phyloP scores from a whole-genome alignment of 2,797 vertebrate species.

The Lacerta viridis region DNA sequence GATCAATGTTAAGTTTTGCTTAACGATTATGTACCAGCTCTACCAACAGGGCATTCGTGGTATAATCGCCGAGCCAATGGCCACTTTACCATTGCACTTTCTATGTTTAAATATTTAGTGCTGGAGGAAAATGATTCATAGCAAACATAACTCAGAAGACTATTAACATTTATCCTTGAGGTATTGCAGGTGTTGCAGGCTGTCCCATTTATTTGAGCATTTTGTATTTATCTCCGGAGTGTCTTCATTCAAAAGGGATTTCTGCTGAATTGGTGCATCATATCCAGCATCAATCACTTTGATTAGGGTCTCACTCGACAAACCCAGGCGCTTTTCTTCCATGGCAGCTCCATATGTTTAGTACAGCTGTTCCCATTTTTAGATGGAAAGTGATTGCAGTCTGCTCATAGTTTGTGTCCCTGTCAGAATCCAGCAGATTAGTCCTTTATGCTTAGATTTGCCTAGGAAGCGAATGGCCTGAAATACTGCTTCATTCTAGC shows the following conservation, averaged over 20 bases:
- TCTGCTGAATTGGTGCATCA: conserved; percentile 75
- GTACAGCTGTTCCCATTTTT: conserved; percentile 83
- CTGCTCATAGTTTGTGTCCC: conserved; percentile 69
- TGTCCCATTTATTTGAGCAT: conserved; percentile 72
- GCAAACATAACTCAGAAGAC: conserved; percentile 62
- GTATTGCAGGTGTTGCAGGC: conserved; percentile 69
- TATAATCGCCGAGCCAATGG: not conserved
- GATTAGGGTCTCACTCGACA: conserved; percentile 81
- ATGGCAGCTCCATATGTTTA: conserved; percentile 83
- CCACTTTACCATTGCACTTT: conserved; percentile 44
- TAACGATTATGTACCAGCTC: not conserved
- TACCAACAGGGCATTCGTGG: conserved; percentile 23
- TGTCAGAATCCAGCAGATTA: conserved; percentile 71
- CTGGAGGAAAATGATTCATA: conserved; percentile 60
- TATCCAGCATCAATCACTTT: conserved; percentile 83
- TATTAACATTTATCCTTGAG: conserved; percentile 73
- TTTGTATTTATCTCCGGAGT: conserved; percentile 71
- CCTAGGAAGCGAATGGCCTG: conserved; percentile 59
- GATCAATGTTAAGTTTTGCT: not conserved
- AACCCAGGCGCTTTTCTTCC: conserved; percentile 80
- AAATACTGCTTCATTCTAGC: conserved; percentile 55
- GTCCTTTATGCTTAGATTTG: conserved; percentile 71
- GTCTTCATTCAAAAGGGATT: conserved; percentile 70
- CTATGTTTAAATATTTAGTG: conserved; percentile 57
- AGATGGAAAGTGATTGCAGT: conserved; percentile 64